A percentile compares a stretch with the other conserved stretches of the same genome.
Conservation (phyloP, 1,140 invertebrate species). For the Drosophila kepulauana region DNA sequence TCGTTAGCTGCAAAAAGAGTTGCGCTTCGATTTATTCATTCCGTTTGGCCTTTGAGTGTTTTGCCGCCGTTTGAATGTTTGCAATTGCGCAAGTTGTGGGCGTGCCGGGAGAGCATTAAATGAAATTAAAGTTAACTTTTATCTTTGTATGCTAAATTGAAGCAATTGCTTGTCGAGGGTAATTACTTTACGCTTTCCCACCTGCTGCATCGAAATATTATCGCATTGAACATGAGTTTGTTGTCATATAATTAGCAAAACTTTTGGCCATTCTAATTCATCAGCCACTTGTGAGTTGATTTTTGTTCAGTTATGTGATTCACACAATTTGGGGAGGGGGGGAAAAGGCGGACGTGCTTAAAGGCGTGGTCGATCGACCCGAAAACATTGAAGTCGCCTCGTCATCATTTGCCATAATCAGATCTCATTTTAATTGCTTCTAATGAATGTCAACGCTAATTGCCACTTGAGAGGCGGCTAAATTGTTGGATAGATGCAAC, state of each 20-base stretch:
- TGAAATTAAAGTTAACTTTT: neutral
- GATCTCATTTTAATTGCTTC: constrained; percentile 78
- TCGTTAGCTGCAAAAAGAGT: neutral
- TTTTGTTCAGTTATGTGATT: constrained; percentile 53
- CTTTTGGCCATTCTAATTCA: constrained; percentile 51
- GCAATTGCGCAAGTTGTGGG: constrained; percentile 1
- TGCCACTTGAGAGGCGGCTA: constrained; percentile 44
- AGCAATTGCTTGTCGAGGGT: constrained; percentile 14
- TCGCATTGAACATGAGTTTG: neutral
- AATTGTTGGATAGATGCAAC: constrained; percentile 25
- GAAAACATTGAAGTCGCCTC: constrained; percentile 39
- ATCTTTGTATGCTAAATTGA: constrained; percentile 11
- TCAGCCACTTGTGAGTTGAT: constrained; percentile 38
- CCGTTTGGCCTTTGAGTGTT: neutral
- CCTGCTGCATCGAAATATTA: constrained; percentile 12
- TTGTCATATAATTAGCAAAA: constrained; percentile 41
- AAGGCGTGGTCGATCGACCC: constrained; percentile 36
- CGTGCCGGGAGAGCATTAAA: neutral
- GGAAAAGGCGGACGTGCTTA: constrained; percentile 24
- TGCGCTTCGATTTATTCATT: neutral
- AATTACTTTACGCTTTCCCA: constrained; percentile 24
- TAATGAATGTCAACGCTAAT: constrained; percentile 81
- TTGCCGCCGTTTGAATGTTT: neutral
- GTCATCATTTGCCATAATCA: constrained; percentile 64
- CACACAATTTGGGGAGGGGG: constrained; percentile 43